Conservation (phyloP, 1,140 invertebrate genomes). For the Heliconius congener region DNA sequence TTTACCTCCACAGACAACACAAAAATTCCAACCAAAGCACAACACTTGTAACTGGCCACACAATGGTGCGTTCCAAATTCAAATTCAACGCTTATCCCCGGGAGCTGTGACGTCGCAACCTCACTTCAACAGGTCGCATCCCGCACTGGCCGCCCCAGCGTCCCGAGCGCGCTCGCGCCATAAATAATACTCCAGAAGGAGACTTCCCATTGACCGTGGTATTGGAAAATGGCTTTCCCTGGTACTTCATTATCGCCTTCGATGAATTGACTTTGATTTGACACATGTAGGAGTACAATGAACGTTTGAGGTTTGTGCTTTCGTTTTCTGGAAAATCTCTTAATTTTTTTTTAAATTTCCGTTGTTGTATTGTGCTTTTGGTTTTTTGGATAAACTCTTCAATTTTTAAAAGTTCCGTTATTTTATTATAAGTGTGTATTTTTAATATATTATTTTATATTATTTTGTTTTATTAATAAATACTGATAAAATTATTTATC, state of each 20-base stretch:
- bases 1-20: constrained; percentile 24
- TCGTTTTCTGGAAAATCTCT: not conserved
- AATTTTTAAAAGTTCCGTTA: not conserved
- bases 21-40: constrained; percentile 21
- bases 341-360: not conserved
- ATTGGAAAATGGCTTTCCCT: constrained; percentile 74
- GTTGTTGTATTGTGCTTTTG: not conserved
- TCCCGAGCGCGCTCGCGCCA: constrained; percentile 73
- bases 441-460: not conserved
- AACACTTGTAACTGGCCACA: constrained; percentile 36
- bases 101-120: constrained; percentile 55
- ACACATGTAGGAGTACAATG: constrained; percentile 25
- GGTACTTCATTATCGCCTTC: constrained; percentile 58
- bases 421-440: not conserved
- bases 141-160: constrained; percentile 65
- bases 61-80: constrained; percentile 50
- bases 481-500: too few relatives aligned
- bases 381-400: not conserved
- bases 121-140: constrained; percentile 76
- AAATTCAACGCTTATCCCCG: constrained; percentile 55
- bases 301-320: constrained; percentile 1
- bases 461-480: too few relatives aligned
- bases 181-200: constrained; percentile 77
- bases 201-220: constrained; percentile 69
- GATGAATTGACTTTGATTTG: constrained; percentile 48